Base-by-base conservation (phyloP, 1,140 invertebrate genomes). In the Listronotus bonariensis region DNA sequence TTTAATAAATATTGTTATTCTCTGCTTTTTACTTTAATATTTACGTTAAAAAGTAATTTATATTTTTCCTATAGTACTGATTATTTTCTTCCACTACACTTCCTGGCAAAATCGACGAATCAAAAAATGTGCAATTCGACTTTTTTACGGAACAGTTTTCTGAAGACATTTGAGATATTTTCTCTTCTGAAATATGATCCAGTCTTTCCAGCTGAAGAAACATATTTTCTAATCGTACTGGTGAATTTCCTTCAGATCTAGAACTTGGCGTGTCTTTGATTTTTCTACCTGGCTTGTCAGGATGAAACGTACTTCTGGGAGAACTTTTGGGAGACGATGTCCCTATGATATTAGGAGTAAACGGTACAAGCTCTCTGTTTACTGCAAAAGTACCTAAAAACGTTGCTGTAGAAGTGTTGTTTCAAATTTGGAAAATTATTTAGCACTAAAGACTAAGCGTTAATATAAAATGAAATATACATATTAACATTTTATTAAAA, bases 321-420 rank as follows among this genome's bases (percentile, higher is more conserved):
- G 61, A 64, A 31, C 10, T 32, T 56, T 40, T 41, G 5, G 61
- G 61, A 11, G 60, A 63, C 3, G 43, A 26, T 8, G 8, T 15
- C 1, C 2, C 17, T 6, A 57, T 46, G 7, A 7, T 36, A 14
- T 40, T 18, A 18, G 45, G 56, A 7, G 58, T 61, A 1, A 52
- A 31, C 18, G 61, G 61, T 11, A 64, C 61, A 42, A 57, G 32
- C 36, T 64, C 52, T 56, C 51, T 64, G 45, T 64, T 64, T 10
- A 64, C 61, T 6, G 61, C 61, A 15, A 64, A 64, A n/a, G 61
- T 64, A 9, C 53, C 52, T 55, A 14, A 10, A n/a, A 26, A 45
- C n/a, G 7, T 26, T 26, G 1, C 5, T 26, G 20, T 26, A 26
- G 20, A 26, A 26, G 5, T 26, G 20, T 26, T 26, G 20, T 26